These are phyloP conservation scores for Mercenaria mercenaria DNA, from an alignment of 1,140 invertebrate species.

Conservation along the genomic window DNA sequence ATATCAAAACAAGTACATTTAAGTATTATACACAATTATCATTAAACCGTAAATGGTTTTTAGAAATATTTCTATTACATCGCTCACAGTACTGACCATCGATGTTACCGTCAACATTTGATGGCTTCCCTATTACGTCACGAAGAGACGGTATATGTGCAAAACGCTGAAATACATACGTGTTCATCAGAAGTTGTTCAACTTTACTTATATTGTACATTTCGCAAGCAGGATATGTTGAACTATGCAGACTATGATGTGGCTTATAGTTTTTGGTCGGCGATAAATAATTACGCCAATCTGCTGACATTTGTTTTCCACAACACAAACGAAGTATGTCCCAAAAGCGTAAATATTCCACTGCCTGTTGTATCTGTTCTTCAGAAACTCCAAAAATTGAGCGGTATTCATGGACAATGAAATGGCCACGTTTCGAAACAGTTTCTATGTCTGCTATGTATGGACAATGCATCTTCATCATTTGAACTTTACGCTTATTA, in stretches of 20 bases:
- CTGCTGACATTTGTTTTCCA: not conserved
- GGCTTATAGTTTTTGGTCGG: not conserved
- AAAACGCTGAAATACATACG: not conserved
- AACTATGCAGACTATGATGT: not conserved
- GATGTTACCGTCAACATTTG: too few relatives aligned
- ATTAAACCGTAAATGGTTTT: not conserved
- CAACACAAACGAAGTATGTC: not conserved
- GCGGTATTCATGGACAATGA: not conserved
- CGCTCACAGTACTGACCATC: not conserved
- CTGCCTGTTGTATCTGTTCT: not conserved
- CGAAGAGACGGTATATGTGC: not conserved
- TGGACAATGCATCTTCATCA: not conserved
- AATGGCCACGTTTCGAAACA: not conserved
- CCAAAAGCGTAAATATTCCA: not conserved
- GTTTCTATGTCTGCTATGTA: not conserved
- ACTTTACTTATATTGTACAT: not conserved
- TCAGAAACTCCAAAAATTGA: not conserved
- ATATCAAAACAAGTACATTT: too few relatives aligned
- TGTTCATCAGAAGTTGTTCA: not conserved
- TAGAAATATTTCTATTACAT: not conserved
- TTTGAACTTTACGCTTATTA: not conserved
- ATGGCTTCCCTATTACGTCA: not conserved
- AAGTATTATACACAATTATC: not conserved
- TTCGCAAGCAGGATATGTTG: not conserved
- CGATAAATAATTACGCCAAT: not conserved